A percentile compares a stretch with the other conserved stretches of the same genome.
phyloP scores from a whole-genome alignment of 2,113 vertebrate genomes.

The Nothobranchius kuhntae region DNA sequence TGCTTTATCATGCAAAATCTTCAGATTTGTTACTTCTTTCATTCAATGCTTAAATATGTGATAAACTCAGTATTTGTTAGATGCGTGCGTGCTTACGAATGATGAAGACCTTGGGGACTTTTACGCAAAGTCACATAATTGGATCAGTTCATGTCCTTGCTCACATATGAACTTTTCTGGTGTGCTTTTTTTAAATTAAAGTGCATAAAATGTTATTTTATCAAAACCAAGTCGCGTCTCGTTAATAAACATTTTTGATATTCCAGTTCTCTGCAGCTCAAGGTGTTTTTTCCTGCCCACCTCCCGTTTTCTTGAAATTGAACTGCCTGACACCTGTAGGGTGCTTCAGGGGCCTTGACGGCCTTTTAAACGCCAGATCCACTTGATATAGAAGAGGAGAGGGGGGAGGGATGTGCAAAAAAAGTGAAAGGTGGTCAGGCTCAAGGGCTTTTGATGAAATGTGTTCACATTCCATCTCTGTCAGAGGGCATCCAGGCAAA shows the following conservation, averaged over 20 bases:
- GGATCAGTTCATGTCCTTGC: background rate
- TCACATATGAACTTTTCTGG: background rate
- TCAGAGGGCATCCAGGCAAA: conserved; percentile 75
- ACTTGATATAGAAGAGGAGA: conserved; percentile 42
- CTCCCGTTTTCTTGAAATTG: conserved; percentile 10
- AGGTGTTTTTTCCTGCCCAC: background rate
- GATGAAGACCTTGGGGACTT: conserved; percentile 22
- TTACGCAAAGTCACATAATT: conserved; percentile 6
- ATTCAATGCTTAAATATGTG: background rate
- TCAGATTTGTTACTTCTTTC: background rate
- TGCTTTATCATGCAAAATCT: background rate
- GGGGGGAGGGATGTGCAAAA: conserved; percentile 40
- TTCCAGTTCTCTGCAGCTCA: background rate
- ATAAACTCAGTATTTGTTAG: background rate
- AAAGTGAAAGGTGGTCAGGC: conserved; percentile 72
- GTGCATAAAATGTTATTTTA: background rate
- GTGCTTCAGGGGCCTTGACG: conserved; percentile 53
- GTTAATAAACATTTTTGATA: too few relatives aligned
- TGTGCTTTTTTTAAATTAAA: background rate
- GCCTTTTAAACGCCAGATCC: conserved; percentile 53
- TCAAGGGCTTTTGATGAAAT: conserved; percentile 70
- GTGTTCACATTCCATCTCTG: conserved; percentile 77
- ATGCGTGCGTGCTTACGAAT: conserved; percentile 7
- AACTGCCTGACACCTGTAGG: conserved; percentile 72
- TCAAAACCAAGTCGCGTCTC: background rate